Evolutionary conservation across 2,113 vertebrate species (phyloP).

Genomic region (Dolichallabes microphthalmus): DNA sequence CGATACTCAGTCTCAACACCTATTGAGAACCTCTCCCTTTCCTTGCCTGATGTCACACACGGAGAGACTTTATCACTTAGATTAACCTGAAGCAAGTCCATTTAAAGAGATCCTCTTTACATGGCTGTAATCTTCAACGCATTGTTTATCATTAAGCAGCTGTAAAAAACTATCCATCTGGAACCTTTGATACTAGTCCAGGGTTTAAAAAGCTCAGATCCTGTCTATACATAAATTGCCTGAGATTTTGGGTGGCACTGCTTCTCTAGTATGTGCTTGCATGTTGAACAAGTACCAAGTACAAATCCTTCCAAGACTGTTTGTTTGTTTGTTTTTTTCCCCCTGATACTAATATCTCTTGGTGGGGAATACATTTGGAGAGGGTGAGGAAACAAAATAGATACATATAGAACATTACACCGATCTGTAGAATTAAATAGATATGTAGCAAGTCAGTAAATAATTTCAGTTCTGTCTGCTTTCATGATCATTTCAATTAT

Average conservation of each 20-base stretch:
- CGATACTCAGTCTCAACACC: neutral
- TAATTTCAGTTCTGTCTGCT: neutral
- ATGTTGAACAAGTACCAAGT: neutral
- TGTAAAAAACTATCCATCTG: too few relatives aligned
- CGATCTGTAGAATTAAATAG: neutral
- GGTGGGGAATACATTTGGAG: neutral
- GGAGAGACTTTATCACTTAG: neutral
- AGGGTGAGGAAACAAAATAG: neutral
- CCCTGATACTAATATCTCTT: neutral
- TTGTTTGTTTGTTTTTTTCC: neutral
- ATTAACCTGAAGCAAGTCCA: too few relatives aligned
- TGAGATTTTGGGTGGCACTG: neutral
- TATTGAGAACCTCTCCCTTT: neutral
- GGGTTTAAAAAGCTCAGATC: neutral
- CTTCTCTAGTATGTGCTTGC: neutral
- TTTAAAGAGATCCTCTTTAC: too few relatives aligned
- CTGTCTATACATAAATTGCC: neutral
- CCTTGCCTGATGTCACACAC: neutral
- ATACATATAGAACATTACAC: neutral
- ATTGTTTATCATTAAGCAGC: too few relatives aligned
- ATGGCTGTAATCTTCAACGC: too few relatives aligned
- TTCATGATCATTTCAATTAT: too few relatives aligned
- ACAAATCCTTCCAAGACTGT: neutral
- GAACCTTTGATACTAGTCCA: too few relatives aligned
- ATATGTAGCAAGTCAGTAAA: neutral